Evolutionary conservation across 2,797 vertebrate species (phyloP).

Genomic region (Crossoptilon crossoptilon): DNA sequence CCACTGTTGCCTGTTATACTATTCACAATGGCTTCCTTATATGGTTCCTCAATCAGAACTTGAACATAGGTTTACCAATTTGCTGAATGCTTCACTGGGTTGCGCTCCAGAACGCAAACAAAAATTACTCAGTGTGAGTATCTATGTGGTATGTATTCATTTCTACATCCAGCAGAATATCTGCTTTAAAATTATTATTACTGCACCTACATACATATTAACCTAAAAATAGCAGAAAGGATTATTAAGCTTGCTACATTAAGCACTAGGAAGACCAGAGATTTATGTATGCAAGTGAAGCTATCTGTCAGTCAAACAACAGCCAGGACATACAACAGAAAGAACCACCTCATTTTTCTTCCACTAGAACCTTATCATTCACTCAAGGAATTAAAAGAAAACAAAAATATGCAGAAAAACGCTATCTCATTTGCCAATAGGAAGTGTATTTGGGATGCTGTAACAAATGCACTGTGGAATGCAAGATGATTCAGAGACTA

Average conservation of each 20-base stretch:
- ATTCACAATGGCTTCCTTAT: not conserved
- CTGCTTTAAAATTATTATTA: not conserved
- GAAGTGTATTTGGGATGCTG: not conserved
- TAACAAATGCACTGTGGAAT: not conserved
- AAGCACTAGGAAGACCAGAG: not conserved
- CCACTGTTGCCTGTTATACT: not conserved
- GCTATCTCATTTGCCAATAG: not conserved
- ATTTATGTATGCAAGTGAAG: accelerated
- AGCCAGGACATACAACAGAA: not conserved
- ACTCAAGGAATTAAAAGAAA: not conserved
- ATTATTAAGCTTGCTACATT: not conserved
- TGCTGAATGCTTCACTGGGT: not conserved
- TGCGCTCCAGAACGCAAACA: not conserved
- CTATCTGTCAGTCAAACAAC: not conserved
- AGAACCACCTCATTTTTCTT: not conserved
- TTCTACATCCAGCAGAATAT: not conserved
- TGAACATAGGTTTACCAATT: not conserved
- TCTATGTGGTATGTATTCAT: accelerated
- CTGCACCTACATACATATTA: not conserved
- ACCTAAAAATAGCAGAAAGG: not conserved
- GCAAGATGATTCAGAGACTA: not conserved
- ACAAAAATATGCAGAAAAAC: not conserved
- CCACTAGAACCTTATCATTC: not conserved
- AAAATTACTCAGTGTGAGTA: not conserved
- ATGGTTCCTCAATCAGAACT: not conserved